phyloP scores from a whole-genome alignment of 2,797 vertebrate species.

The Cephalopachus bancanus region DNA sequence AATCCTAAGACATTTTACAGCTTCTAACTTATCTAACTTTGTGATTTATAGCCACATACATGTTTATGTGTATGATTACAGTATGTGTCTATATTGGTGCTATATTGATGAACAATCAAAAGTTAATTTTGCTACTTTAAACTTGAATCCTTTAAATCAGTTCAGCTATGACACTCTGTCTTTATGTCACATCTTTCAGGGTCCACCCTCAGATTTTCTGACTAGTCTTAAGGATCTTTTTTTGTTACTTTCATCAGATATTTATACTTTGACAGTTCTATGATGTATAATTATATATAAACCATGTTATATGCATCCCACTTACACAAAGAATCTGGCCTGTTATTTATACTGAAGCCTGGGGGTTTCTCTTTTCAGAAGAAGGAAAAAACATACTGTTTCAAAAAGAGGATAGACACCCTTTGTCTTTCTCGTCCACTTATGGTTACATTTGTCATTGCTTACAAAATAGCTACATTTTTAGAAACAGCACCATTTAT shows the following conservation, averaged over 20 bases:
- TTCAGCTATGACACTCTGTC: slow-evolving; percentile 3
- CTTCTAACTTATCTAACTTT: slow-evolving; percentile 59
- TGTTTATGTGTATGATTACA: slow-evolving; percentile 23
- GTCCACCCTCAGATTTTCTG: neutral
- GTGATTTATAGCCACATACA: slow-evolving; percentile 51
- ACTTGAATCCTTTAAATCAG: slow-evolving; percentile 33
- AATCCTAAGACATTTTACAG: slow-evolving; percentile 13
- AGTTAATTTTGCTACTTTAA: slow-evolving; percentile 38
- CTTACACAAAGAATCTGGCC: neutral
- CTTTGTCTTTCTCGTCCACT: neutral
- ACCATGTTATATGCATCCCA: neutral
- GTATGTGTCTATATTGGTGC: slow-evolving; percentile 37
- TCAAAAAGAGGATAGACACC: neutral
- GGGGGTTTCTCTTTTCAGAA: neutral
- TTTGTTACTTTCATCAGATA: slow-evolving; percentile 30
- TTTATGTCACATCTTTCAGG: slow-evolving; percentile 43
- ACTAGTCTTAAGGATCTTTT: slow-evolving; percentile 55
- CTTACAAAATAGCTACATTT: slow-evolving; percentile 2
- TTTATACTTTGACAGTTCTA: neutral
- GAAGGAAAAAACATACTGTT: neutral
- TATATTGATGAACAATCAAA: slow-evolving; percentile 57
- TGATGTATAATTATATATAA: slow-evolving; percentile 9
- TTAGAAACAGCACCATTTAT: neutral
- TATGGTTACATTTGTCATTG: neutral
- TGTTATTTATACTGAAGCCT: neutral